Base-by-base conservation (phyloP, 2,888 invertebrate species). In the Geophilus truncorum region DNA sequence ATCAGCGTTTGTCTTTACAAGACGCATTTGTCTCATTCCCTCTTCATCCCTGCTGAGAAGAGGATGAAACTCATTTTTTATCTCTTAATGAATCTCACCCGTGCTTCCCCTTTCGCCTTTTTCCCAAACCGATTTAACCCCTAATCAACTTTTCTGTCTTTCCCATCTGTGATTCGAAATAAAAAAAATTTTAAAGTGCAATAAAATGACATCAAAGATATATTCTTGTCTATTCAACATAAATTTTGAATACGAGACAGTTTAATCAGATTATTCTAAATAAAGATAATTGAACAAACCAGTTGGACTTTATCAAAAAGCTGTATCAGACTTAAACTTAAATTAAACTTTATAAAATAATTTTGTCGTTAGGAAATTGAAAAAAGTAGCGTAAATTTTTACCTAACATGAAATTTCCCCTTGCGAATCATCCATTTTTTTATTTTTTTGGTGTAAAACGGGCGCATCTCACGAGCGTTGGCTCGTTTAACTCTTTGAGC, bases 401-500 rank as follows among this genome's bases (percentile, higher is more conserved):
- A 12, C 40, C 40, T 3, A 40, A 40, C 1, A 3, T n/a, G n/a
- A n/a, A n/a, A n/a, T n/a, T n/a, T n/a, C n/a, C n/a, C n/a, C n/a
- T n/a, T n/a, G n/a, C n/a, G n/a, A n/a, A n/a, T n/a, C n/a, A n/a
- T n/a, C n/a, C n/a, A 12, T 40, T 40, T 40, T 40, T 40, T 51
- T 18, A 25, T 57, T 70, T 70, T 70, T 70, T n/a, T n/a, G n/a
- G n/a, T 25, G 70, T 70, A 6, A 28, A 70, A 28, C 28, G 70
- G 15, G 70, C 28, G 70, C 28, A 70, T 70, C 70, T 70, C 28
- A 70, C 25, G 25, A 18, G 51, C 18, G 51, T 70, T 70, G 25
- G 25, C 70, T 70, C 70, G 70, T 70, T 70, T 70, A 70, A 70
- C 70, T 28, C 70, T 70, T 70, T 70, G 70, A 70, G 70, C 70